Evolutionary conservation across 2,113 vertebrate species (phyloP).

Genomic region (Pongo pygmaeus): DNA sequence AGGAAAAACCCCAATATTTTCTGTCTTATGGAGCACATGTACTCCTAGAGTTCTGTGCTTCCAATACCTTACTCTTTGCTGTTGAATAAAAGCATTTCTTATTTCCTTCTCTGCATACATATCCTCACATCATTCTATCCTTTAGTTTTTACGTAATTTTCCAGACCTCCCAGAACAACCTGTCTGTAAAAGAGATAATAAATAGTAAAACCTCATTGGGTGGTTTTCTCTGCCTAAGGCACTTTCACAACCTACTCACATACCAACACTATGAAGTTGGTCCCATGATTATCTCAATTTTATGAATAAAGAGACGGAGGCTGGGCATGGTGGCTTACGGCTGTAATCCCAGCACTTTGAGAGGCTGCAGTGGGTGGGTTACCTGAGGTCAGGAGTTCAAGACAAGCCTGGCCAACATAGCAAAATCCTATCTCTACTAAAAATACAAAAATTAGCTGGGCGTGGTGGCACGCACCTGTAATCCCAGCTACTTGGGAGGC

Average conservation of each 20-base stretch:
- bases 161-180: neutral
- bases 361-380: too few relatives aligned
- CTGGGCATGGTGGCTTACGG: rapidly evolving
- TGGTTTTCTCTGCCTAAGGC: neutral
- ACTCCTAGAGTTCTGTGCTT: neutral
- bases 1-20: neutral
- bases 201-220: neutral
- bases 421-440: too few relatives aligned
- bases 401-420: too few relatives aligned
- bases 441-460: too few relatives aligned
- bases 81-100: neutral
- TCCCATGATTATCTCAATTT: neutral
- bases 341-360: too few relatives aligned
- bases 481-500: too few relatives aligned
- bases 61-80: neutral
- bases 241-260: neutral
- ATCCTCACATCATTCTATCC: neutral
- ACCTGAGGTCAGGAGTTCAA: too few relatives aligned
- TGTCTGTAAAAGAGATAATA: neutral
- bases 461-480: too few relatives aligned
- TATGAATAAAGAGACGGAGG: neutral
- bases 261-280: neutral
- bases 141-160: neutral
- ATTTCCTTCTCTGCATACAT: neutral
- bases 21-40: neutral